Percentiles rank a stretch among this genome's conserved stretches.
Evolutionary conservation across 2,888 invertebrate species (phyloP).

Genomic region (Caradrina clavipalpis): DNA sequence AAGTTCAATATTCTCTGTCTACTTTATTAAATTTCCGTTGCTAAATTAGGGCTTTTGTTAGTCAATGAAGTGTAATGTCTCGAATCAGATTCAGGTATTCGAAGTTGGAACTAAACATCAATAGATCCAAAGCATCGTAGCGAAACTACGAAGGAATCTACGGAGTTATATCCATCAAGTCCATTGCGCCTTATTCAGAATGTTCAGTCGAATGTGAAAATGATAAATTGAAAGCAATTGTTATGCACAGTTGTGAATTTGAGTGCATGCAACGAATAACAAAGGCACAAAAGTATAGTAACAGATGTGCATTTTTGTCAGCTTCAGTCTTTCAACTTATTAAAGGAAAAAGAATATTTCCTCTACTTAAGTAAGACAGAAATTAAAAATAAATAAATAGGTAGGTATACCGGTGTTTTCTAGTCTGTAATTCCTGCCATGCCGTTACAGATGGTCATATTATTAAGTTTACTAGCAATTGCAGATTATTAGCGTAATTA

Average conservation of each 20-base stretch:
- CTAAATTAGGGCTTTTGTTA: constrained; percentile 18
- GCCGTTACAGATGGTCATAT: constrained; percentile 43
- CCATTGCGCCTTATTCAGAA: constrained; percentile 65
- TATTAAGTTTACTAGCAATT: constrained; percentile 37
- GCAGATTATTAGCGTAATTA: constrained; percentile 46
- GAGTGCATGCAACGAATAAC: background rate
- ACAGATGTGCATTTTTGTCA: background rate
- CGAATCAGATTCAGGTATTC: constrained; percentile 30
- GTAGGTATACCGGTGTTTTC: constrained; percentile 11
- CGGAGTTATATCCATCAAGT: constrained; percentile 32
- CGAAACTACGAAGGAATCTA: constrained; percentile 39
- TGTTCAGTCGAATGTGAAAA: constrained; percentile 67
- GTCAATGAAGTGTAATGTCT: constrained; percentile 20
- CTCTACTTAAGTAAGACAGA: background rate
- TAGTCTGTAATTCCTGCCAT: constrained; percentile 9
- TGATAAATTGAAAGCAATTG: constrained; percentile 65
- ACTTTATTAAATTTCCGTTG: background rate
- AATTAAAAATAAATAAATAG: background rate
- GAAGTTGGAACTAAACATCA: constrained; percentile 40
- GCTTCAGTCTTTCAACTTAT: background rate
- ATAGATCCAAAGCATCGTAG: constrained; percentile 23
- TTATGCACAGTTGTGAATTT: constrained; percentile 52
- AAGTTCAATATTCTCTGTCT: background rate
- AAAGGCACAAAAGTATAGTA: background rate
- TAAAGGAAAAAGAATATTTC: background rate